These are phyloP conservation scores for Salminus brasiliensis DNA, from an alignment of 2,113 vertebrate species.

Conservation along the genomic window DNA sequence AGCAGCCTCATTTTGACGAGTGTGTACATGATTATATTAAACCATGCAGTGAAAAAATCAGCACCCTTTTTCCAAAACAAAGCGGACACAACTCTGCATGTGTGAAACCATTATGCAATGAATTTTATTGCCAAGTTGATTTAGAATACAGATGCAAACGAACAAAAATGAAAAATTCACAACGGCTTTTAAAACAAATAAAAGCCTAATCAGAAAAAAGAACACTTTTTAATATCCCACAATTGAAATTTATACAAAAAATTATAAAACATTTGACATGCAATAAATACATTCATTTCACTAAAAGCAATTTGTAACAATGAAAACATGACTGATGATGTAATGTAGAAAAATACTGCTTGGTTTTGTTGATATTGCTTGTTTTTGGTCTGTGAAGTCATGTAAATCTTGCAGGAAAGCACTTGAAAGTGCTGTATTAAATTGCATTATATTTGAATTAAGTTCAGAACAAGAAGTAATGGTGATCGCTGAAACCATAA, in stretches of 20 bases:
- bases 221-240: constrained; percentile 66
- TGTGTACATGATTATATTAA: too few relatives aligned
- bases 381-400: constrained; percentile 47
- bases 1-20: too few relatives aligned
- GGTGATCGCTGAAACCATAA: constrained; percentile 52
- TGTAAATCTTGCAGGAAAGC: constrained; percentile 53
- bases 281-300: constrained; percentile 86
- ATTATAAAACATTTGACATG: constrained; percentile 80
- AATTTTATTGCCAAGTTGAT: constrained; percentile 81
- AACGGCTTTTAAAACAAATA: constrained; percentile 76
- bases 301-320: constrained; percentile 71
- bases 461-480: constrained; percentile 54
- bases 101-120: constrained; percentile 67
- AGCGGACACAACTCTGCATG: constrained; percentile 23
- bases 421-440: constrained; percentile 50
- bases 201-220: constrained; percentile 76
- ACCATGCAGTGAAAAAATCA: neutral
- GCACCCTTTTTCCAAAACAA: neutral
- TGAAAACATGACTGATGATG: constrained; percentile 66
- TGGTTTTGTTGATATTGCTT: constrained; percentile 72
- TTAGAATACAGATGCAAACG: constrained; percentile 77
- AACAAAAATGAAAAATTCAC: constrained; percentile 67
- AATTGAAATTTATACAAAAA: constrained; percentile 72
- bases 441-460: constrained; percentile 51
- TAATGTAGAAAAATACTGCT: constrained; percentile 73